Evolutionary conservation across 2,797 vertebrate species (phyloP), one percentile per base, ranked within the genome.

Genomic region (Xenentodon cancila): DNA sequence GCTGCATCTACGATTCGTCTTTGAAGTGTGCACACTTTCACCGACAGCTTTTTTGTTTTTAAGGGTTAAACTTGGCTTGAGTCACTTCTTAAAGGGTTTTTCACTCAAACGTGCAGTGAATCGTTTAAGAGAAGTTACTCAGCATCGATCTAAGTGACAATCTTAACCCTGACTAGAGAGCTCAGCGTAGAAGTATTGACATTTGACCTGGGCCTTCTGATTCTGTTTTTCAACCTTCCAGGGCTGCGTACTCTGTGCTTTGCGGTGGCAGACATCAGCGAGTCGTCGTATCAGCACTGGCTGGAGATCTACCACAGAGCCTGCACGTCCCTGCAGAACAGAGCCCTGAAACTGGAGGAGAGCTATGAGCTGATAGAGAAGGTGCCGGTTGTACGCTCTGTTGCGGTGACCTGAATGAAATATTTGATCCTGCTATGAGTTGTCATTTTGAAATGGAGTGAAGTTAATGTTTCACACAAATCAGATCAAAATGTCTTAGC

Each of bases 311-410:
- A 97, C 60, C 94, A 95, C 48, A 91, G 95, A 27, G 98, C 98
- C 19, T 90, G 92, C 66, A 96, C 95, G 0, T 92, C 98, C 1
- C 79, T 99, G 70, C 97, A 99, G 83, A 97, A 99, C 93, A 90
- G 97, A 89, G 88, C 93, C 2, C 94, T 98, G 30, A 99, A 99
- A 70, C 91, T 98, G 65, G 98, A 98, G 77, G 97, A 99, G 87
- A 97, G 95, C 88, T 99, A 98, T 11, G 97, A 99, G 61, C 90
- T 99, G n/a, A 98, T 99, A 49, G 97, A 99, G 84, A 98, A 96
- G 94, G 97, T 98, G 53, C 37, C 43, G 40, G 32, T 46, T 64
- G 62, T 55, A 30, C 71, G 18, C 49, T 3, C 48, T 42, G 11
- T 50, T 42, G 27, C 15, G 44, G 18, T 25, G 6, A 46, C 18